A percentile compares a stretch with the other conserved stretches of the same genome.
These are phyloP conservation scores for Drosophila greeni DNA, from an alignment of 2,888 invertebrate species.

Conservation along the genomic window DNA sequence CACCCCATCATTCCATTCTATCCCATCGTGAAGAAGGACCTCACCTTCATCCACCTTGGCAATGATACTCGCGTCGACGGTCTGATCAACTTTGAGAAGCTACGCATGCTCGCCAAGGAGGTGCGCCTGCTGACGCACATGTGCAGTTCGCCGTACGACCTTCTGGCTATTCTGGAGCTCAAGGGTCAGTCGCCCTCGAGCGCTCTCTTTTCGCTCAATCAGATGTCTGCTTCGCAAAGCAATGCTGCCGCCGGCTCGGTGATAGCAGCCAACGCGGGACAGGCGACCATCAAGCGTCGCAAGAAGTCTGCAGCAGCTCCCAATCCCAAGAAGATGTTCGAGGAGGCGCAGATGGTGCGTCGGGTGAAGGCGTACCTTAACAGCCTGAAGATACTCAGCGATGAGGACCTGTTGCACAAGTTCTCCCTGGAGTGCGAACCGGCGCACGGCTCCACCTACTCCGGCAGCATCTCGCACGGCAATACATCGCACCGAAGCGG, in stretches of 20 bases:
- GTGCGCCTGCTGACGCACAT: conserved; percentile 93
- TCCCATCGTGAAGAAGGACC: conserved; percentile 94
- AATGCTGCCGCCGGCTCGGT: conserved; percentile 78
- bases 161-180: conserved; percentile 89
- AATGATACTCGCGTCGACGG: conserved; percentile 94
- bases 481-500: conserved; percentile 63
- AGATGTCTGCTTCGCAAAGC: conserved; percentile 85
- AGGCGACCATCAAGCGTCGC: conserved; percentile 92
- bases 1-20: conserved; percentile 90
- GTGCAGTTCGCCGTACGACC: conserved; percentile 96
- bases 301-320: conserved; percentile 94
- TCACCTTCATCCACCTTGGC: conserved; percentile 98
- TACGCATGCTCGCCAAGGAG: conserved; percentile 99
- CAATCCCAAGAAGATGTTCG: conserved; percentile 99
- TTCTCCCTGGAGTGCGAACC: conserved; percentile 94
- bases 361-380: conserved; percentile 97
- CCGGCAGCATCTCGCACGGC: conserved; percentile 67
- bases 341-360: conserved; percentile 99
- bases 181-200: conserved; percentile 92
- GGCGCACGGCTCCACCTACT: conserved; percentile 74
- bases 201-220: conserved; percentile 93
- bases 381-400: conserved; percentile 90
- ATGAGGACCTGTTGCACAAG: conserved; percentile 93
- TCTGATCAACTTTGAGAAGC: conserved; percentile 97
- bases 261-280: conserved; percentile 81